Evolutionary conservation across 2,888 invertebrate species (phyloP).

Genomic region (Pycnomerus fuliginosus): DNA sequence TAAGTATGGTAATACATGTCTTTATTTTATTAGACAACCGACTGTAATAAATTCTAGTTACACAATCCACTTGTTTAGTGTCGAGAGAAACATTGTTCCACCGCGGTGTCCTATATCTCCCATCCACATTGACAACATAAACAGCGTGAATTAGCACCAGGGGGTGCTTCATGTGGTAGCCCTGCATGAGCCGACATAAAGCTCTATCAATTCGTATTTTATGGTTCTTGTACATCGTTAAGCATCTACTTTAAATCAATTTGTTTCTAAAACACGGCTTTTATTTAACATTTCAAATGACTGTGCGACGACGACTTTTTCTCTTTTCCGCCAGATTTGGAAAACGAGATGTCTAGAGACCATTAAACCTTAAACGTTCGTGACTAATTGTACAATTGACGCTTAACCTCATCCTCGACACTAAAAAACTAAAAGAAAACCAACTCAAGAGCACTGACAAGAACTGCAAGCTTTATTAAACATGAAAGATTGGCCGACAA

Average conservation of each 20-base stretch:
- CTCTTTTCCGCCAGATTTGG: not conserved
- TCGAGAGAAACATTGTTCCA: constrained; percentile 5
- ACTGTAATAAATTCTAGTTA: not conserved
- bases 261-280: no score
- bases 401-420: constrained; percentile 7
- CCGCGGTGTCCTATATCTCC: no score
- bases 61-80: constrained; percentile 4
- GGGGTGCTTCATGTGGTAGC: no score
- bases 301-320: no score
- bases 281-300: no score
- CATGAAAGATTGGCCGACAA: constrained; percentile 12
- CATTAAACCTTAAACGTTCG: not conserved
- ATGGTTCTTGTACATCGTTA: no score
- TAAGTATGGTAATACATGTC: no score
- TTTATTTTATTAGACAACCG: not conserved
- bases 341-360: not conserved
- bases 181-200: no score
- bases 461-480: constrained; percentile 16
- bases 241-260: no score
- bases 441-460: constrained; percentile 4
- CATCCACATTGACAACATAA: no score
- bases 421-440: constrained; percentile 1
- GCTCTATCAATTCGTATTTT: no score
- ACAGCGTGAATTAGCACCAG: no score
- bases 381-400: not conserved